These are phyloP conservation scores for Drosophila tristis DNA, from an alignment of 1,140 invertebrate genomes.

Conservation along the genomic window DNA sequence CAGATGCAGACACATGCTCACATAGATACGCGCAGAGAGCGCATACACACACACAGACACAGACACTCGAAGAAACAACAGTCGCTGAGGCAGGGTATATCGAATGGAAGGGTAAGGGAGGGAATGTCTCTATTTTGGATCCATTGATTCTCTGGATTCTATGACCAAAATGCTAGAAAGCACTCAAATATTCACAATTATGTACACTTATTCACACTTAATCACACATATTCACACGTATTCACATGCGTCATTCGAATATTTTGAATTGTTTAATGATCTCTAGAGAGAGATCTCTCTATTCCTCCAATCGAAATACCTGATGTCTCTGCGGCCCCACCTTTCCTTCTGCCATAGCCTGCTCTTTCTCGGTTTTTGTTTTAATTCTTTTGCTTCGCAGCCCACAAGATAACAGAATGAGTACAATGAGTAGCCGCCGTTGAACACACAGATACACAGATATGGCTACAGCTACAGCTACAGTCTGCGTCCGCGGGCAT, in stretches of 20 bases:
- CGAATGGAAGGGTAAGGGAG: no score
- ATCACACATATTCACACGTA: no score
- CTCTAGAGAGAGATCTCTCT: no score
- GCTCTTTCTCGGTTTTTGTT: conserved; percentile 61
- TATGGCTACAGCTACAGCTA: background rate
- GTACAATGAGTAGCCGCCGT: conserved; percentile 55
- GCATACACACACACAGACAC: conserved; percentile 25
- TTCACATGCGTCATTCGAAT: background rate
- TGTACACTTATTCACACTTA: background rate
- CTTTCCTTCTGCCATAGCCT: no score
- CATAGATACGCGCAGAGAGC: conserved; percentile 18
- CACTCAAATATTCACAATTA: background rate
- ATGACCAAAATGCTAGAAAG: background rate
- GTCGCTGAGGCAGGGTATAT: no score
- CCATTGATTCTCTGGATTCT: no score
- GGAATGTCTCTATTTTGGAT: no score
- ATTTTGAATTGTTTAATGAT: no score
- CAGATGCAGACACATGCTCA: conserved; percentile 7
- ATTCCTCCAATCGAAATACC: no score
- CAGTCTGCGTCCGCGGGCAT: background rate
- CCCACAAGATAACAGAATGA: conserved; percentile 74
- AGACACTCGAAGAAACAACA: conserved; percentile 37
- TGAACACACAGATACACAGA: background rate
- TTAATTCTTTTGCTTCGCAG: conserved; percentile 80
- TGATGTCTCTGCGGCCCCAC: no score